A percentile compares a stretch with the other conserved stretches of the same genome.
phyloP scores from a whole-genome alignment of 2,888 invertebrate genomes.

The Hirtodrosophila alboralis region DNA sequence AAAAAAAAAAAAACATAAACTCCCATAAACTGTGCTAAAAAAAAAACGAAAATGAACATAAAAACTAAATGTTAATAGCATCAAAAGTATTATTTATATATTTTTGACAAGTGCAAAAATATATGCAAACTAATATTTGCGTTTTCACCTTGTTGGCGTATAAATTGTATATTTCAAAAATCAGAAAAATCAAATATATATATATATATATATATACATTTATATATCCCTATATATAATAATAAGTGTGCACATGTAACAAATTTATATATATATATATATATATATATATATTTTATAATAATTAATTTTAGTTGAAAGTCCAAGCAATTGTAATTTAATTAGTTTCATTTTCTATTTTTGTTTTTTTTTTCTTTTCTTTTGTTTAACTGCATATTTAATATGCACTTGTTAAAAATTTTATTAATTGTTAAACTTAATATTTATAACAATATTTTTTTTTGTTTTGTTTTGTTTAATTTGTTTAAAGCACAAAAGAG shows the following conservation, averaged over 20 bases:
- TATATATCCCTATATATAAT: too few relatives aligned
- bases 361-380: constrained; percentile 37
- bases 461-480: constrained; percentile 27
- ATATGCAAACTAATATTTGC: constrained; percentile 74
- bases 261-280: constrained; percentile 2
- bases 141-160: constrained; percentile 47
- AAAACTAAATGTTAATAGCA: constrained; percentile 38
- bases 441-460: constrained; percentile 20
- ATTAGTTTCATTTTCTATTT: constrained; percentile 21
- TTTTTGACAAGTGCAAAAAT: constrained; percentile 84
- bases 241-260: too few relatives aligned
- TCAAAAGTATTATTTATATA: constrained; percentile 80
- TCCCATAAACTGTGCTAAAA: constrained; percentile 75
- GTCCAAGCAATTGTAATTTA: constrained; percentile 48
- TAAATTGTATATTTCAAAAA: constrained; percentile 12
- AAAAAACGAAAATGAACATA: constrained; percentile 28
- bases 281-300: constrained; percentile 8
- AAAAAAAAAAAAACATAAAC: constrained; percentile 43
- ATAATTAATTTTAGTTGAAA: constrained; percentile 36
- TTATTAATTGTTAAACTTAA: constrained; percentile 37
- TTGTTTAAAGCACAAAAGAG: constrained; percentile 46
- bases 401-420: constrained; percentile 43
- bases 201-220: constrained; percentile 5
- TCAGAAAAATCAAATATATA: constrained; percentile 7
- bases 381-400: constrained; percentile 46